Evolutionary conservation across 2,797 vertebrate species (phyloP), one percentile per base, ranked within the genome.

Genomic region (Ctenochaetus hawaiiensis): DNA sequence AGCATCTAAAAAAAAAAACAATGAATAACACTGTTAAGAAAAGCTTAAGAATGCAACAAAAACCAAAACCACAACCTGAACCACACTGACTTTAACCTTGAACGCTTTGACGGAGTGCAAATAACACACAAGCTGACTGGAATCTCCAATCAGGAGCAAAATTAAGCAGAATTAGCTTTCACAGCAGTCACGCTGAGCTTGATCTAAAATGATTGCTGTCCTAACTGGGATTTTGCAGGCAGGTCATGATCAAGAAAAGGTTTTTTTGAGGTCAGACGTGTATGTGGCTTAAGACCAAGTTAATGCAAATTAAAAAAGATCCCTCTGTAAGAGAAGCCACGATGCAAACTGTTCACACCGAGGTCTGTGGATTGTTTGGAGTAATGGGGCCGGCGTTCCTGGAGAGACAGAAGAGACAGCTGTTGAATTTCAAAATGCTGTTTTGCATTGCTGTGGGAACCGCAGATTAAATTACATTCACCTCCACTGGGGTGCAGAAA

Each of bases 361-460:
- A 34, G 30, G 30, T 34, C 30, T 34, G 30, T 7, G 30, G 30
- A 34, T 34, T 34, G 30, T 34, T 34, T 34, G 3, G 30, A 34
- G 30, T 34, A 34, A 34, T 34, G 23, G 63, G 20, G 9, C 14
- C 23, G 13, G 9, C 30, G 49, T 54, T 53, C 56, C 41, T 16
- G 41, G 10, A 26, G 41, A 61, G 8, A 17, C 8, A 10, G 17
- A 45, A 34, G 30, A 30, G 11, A 14, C 41, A 37, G 23, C 17
- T 57, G 51, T n/a, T 67, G 51, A 30, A 43, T 58, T 54, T 67
- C 44, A 41, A 26, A 54, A 53, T 26, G 49, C 43, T 54, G n/a
- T 57, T 57, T 67, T 57, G 45, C 41, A 57, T 2, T 39, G 14
- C 48, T 48, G 44, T 45, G 44, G 13, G 14, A 17, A 18, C 17